phyloP scores from a whole-genome alignment of 2,113 vertebrate species.

The Regulus satrapa region DNA sequence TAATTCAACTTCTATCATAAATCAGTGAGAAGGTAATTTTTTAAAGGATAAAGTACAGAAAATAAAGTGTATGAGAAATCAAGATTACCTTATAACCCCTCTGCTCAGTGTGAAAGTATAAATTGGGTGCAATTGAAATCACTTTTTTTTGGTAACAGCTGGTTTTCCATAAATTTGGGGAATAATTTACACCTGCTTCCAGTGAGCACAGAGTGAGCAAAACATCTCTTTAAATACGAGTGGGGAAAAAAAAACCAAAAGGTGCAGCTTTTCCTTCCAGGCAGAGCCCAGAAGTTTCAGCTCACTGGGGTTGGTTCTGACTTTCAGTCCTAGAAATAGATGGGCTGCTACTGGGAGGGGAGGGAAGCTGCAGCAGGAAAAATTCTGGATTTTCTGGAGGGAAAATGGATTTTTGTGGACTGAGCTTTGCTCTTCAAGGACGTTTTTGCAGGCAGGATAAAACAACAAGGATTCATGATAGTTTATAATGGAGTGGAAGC shows the following conservation, averaged over 20 bases:
- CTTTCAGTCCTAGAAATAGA: neutral
- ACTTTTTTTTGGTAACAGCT: too few relatives aligned
- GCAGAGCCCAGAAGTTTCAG: neutral
- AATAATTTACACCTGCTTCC: neutral
- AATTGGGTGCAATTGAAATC: too few relatives aligned
- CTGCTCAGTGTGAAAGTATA: too few relatives aligned
- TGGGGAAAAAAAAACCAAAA: neutral
- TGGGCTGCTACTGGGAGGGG: neutral
- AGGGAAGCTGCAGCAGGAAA: neutral
- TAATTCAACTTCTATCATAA: neutral
- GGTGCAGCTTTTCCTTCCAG: neutral
- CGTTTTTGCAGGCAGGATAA: neutral
- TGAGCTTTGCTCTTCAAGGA: neutral
- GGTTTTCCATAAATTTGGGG: neutral
- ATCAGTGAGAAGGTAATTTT: neutral
- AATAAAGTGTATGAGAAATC: neutral
- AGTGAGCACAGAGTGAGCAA: neutral
- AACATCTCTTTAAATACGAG: neutral
- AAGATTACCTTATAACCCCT: neutral
- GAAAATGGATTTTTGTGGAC: neutral
- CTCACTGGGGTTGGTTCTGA: neutral
- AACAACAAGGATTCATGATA: neutral
- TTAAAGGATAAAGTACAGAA: neutral
- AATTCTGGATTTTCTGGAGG: neutral
- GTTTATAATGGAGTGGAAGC: neutral